Conservation (phyloP, 2,113 vertebrate genomes). For the Phoenicopterus ruber region DNA sequence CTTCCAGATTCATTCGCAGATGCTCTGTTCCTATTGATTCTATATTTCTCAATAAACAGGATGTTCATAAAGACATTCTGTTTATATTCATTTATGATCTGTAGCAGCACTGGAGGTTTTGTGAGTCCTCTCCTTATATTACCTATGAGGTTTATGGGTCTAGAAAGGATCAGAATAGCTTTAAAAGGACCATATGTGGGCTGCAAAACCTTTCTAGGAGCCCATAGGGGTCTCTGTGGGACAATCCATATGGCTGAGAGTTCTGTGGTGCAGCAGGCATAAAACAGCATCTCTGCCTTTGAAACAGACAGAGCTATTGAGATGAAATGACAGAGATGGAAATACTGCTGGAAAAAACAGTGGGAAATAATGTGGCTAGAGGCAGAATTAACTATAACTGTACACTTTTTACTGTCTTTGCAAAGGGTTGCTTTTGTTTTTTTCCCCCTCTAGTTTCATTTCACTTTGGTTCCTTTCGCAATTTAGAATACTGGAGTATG, state of each 20-base stretch:
- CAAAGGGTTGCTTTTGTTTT: background rate
- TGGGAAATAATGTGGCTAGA: background rate
- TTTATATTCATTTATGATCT: background rate
- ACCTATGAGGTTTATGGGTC: background rate
- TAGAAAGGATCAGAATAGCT: background rate
- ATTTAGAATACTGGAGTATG: background rate
- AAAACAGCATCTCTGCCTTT: constrained; percentile 27
- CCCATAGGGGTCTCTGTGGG: constrained; percentile 59
- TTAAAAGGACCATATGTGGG: background rate
- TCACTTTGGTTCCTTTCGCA: background rate
- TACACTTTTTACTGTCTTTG: background rate
- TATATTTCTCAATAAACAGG: background rate
- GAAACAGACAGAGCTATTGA: constrained; percentile 10
- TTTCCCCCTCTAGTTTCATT: background rate
- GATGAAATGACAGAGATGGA: constrained; percentile 38
- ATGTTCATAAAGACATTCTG: background rate
- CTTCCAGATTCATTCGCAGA: background rate
- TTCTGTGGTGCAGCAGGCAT: background rate
- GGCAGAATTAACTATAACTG: background rate
- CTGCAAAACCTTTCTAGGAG: constrained; percentile 21
- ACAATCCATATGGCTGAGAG: constrained; percentile 27
- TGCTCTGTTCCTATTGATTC: background rate
- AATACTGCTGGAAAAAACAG: background rate
- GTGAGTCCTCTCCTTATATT: background rate
- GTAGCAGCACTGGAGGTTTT: background rate